A percentile compares a stretch with the other conserved stretches of the same genome.
These are phyloP conservation scores for Ceratotherium simum DNA, from an alignment of 2,113 vertebrate species.

Conservation along the genomic window DNA sequence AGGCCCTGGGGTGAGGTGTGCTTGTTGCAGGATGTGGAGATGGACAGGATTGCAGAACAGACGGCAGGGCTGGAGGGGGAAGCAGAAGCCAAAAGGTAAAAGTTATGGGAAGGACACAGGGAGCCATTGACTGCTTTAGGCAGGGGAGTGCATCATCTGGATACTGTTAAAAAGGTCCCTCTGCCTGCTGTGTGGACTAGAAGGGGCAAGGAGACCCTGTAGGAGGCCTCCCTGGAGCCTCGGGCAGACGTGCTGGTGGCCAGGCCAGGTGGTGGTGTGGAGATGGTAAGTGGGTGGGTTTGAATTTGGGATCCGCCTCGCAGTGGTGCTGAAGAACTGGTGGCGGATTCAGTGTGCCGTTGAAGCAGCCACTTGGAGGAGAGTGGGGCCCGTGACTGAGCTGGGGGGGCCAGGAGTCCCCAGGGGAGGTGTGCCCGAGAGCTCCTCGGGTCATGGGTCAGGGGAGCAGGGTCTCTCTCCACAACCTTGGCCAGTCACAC, in stretches of 20 bases:
- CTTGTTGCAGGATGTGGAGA: not conserved
- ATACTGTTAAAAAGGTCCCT: not conserved
- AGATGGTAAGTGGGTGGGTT: not conserved
- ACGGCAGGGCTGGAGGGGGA: not conserved
- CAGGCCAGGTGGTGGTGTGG: not conserved
- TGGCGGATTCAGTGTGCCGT: not conserved
- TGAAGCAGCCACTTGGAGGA: not conserved
- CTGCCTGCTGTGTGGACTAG: not conserved
- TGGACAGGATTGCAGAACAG: not conserved
- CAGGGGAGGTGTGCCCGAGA: not conserved
- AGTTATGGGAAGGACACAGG: not conserved
- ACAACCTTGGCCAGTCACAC: not conserved
- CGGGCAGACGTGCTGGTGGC: not conserved
- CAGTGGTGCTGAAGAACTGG: not conserved
- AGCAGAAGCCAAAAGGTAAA: not conserved
- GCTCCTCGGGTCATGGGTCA: not conserved
- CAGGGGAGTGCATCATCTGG: not conserved
- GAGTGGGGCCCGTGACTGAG: no score
- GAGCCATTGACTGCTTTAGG: not conserved
- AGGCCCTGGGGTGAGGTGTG: not conserved
- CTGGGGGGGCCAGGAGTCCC: not conserved
- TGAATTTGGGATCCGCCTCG: not conserved
- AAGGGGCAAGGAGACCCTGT: not conserved
- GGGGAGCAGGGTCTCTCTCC: not conserved
- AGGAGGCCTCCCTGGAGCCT: not conserved